Percentiles rank a stretch among this genome's conserved stretches.
These are phyloP conservation scores for Myanophis thanlyinensis DNA, from an alignment of 2,113 vertebrate species.

Conservation along the genomic window DNA sequence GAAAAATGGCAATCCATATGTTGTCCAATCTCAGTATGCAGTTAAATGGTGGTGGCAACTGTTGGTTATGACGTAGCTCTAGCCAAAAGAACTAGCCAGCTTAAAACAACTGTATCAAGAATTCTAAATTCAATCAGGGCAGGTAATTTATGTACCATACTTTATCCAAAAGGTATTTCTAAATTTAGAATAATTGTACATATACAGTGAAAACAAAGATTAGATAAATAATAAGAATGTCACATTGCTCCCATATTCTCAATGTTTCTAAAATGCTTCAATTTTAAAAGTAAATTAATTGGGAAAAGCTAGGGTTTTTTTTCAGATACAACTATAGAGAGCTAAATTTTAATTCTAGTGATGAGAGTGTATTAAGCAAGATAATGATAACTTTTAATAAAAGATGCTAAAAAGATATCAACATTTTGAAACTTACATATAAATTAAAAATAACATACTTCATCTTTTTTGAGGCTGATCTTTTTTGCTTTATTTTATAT, in stretches of 20 bases:
- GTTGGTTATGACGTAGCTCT: too few species aligned
- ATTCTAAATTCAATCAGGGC: not conserved
- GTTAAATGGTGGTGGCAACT: not conserved
- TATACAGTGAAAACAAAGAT: not conserved
- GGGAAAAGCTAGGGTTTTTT: not conserved
- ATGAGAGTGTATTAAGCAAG: not conserved
- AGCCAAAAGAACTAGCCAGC: not conserved
- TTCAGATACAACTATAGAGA: not conserved
- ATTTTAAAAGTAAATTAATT: not conserved
- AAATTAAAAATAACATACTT: not conserved
- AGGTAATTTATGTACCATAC: not conserved
- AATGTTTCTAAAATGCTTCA: not conserved
- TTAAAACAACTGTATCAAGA: not conserved
- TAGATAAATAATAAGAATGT: not conserved
- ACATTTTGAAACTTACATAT: not conserved
- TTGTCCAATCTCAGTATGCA: not conserved
- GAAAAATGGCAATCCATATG: not conserved
- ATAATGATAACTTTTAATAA: not conserved
- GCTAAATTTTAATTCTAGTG: not conserved
- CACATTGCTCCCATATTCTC: not conserved
- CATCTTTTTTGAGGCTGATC: constrained; percentile 20
- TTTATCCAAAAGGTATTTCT: not conserved
- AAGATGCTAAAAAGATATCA: not conserved
- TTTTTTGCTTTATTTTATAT: constrained; percentile 53
- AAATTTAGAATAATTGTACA: not conserved